Evolutionary conservation across 1,140 invertebrate species (phyloP), one percentile per base, ranked within the genome.

Genomic region (Rhyzopertha dominica): DNA sequence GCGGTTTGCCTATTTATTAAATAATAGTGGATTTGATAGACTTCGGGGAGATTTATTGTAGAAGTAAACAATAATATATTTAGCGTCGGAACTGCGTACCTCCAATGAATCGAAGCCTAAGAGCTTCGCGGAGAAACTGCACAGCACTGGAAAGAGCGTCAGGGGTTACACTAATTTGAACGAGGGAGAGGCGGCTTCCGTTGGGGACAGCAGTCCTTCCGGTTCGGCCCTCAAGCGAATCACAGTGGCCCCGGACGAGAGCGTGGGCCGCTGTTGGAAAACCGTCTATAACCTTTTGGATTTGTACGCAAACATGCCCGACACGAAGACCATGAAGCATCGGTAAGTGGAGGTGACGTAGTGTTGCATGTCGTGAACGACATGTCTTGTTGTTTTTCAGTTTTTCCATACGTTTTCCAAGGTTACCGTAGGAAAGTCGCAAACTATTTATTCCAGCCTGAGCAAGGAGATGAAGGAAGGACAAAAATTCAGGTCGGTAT

Each of bases 261-360:
- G 67, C 43, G 70, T 71, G 38, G 71, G 66, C 22, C 80, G 84
- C 51, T 98, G 93, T 62, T 98, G 93, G 93, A 85, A 88, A 63
- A 96, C 90, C 4, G 84, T 98, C 49, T 95, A 93, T 63, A 84
- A 92, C 66, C 73, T 97, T 12, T 68, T 98, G 23, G 90, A 96
- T 59, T 69, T 96, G 14, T 96, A 98, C 63, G 90, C 91, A 2
- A 92, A 87, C 12, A 88, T 91, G 78, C 91, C 93, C 0, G 92
- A 95, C 61, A 89, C 89, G 0, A 95, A 95, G 67, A 95, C 90
- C 1, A 85, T 96, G 9, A 77, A 63, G 28, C 63, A 67, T 32
- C 36, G 25, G 35, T 3, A 5, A 23, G 19, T 14, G 8, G 34
- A 85, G 8, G 82, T 95, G 24, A 86, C 85, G n/a, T n/a, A n/a